Conservation (phyloP, 2,888 invertebrate species). For the Synergus umbraculus region DNA sequence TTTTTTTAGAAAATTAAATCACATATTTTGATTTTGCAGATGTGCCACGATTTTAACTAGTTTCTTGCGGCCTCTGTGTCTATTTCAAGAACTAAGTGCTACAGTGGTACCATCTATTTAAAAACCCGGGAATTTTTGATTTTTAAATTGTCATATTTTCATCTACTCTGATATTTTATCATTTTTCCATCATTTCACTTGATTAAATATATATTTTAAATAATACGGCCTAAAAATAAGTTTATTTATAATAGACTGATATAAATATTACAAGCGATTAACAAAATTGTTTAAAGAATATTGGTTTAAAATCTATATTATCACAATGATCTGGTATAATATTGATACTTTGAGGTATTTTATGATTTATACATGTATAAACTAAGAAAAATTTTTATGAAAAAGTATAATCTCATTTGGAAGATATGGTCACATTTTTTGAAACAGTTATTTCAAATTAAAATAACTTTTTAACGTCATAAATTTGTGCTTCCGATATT, state of each 20-base stretch:
- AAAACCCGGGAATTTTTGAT: neutral
- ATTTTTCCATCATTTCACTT: too few species aligned
- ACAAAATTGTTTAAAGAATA: neutral
- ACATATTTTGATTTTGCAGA: constrained; percentile 14
- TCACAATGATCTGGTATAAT: neutral
- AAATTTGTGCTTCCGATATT: neutral
- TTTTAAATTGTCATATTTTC: neutral
- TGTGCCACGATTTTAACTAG: neutral
- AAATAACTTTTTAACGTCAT: neutral
- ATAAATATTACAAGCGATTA: neutral
- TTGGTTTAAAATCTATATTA: neutral
- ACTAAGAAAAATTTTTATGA: too few species aligned
- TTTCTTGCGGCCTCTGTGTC: neutral
- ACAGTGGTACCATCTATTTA: neutral
- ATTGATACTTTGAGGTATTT: constrained; percentile 8
- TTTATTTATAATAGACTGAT: too few species aligned
- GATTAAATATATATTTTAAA: too few species aligned
- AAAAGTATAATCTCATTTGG: too few species aligned
- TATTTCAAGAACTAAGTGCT: neutral
- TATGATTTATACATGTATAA: neutral
- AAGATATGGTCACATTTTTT: too few species aligned
- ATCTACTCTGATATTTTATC: too few species aligned
- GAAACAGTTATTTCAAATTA: neutral
- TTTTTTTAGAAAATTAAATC: neutral
- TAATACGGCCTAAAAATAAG: too few species aligned